phyloP scores from a whole-genome alignment of 1,140 invertebrate genomes.

The Zaprionus ghesquierei region DNA sequence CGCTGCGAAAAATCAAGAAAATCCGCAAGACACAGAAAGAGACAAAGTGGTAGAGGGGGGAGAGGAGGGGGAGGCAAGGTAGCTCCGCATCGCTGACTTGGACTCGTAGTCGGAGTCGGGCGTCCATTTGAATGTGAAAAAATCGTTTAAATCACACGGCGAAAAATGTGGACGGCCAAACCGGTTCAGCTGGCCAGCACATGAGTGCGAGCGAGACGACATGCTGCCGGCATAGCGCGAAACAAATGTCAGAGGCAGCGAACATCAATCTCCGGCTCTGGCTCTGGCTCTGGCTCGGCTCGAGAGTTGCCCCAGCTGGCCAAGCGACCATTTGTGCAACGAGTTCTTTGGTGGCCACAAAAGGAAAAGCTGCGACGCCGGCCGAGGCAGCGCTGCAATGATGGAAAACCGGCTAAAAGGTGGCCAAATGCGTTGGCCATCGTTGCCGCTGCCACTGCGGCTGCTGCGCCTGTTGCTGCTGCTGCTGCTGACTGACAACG shows the following conservation, averaged over 20 bases:
- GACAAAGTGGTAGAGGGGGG: not conserved
- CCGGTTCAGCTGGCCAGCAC: conserved; percentile 46
- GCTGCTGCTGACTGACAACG: conserved; percentile 22
- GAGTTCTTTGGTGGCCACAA: conserved; percentile 79
- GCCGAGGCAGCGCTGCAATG: conserved; percentile 15
- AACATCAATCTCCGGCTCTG: conserved; percentile 77
- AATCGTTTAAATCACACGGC: conserved; percentile 75
- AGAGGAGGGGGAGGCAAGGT: not conserved
- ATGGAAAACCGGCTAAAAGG: conserved; percentile 54
- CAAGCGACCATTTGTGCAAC: conserved; percentile 56
- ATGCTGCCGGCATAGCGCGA: conserved; percentile 49
- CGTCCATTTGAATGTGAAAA: conserved; percentile 60
- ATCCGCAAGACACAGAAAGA: conserved; percentile 36
- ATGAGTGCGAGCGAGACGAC: conserved; percentile 50
- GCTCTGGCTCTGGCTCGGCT: too few species aligned
- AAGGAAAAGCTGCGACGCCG: conserved; percentile 60
- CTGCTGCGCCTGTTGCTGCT: conserved; percentile 20
- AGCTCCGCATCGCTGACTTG: conserved; percentile 15
- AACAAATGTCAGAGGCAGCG: conserved; percentile 79
- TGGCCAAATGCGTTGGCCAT: conserved; percentile 49
- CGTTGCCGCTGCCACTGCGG: conserved; percentile 36
- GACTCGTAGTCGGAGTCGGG: conserved; percentile 26
- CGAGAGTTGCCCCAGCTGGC: conserved; percentile 25
- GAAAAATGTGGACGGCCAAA: conserved; percentile 60
- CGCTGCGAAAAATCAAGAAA: conserved; percentile 63